phyloP scores from a whole-genome alignment of 2,797 vertebrate species.

The Sebastiscus albofasciatus region DNA sequence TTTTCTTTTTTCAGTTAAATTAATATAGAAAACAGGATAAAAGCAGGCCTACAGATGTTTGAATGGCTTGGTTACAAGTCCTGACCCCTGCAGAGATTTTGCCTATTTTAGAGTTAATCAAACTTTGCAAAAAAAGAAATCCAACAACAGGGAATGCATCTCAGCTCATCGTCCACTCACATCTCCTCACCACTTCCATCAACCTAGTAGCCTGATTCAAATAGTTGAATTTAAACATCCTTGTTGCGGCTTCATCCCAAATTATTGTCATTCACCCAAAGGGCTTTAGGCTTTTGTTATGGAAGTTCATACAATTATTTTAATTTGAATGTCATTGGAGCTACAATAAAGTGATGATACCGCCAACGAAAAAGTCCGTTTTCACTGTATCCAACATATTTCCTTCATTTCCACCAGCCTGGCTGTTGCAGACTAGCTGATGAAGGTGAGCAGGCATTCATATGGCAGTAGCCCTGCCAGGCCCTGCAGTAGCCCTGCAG shows the following conservation, averaged over 20 bases:
- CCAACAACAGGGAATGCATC: background rate
- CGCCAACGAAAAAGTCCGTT: background rate
- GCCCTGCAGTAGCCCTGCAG: slow-evolving; percentile 59
- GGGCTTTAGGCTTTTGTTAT: background rate
- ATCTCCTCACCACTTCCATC: background rate
- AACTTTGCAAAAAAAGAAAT: background rate
- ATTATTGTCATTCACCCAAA: background rate
- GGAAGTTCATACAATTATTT: background rate
- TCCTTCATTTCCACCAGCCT: background rate
- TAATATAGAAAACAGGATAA: no score
- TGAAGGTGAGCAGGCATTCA: slow-evolving; percentile 58
- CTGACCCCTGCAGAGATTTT: no score
- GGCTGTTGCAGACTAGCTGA: background rate
- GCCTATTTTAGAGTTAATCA: background rate
- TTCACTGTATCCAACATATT: background rate
- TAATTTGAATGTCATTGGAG: background rate
- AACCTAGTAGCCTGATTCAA: background rate
- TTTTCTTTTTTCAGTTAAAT: no score
- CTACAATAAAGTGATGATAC: no score
- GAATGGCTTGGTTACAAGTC: no score
- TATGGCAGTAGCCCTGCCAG: slow-evolving; percentile 63
- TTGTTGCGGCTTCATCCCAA: background rate
- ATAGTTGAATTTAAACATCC: background rate
- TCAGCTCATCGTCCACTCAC: background rate
- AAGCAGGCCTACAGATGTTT: no score